These are phyloP conservation scores for Phyllostomus discolor DNA, from an alignment of 2,113 vertebrate species.

Conservation along the genomic window DNA sequence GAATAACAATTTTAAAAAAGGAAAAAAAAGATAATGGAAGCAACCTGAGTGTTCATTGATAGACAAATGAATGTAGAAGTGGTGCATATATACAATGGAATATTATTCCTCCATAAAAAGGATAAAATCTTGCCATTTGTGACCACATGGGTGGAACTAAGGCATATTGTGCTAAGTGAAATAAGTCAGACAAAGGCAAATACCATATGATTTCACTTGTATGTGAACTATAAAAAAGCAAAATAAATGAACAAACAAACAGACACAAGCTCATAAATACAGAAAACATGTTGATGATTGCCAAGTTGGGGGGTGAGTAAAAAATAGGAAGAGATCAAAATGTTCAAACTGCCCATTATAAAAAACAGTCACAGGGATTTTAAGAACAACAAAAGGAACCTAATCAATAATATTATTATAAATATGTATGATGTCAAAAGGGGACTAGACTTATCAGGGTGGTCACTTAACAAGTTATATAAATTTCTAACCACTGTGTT, in stretches of 20 bases:
- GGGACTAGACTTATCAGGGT: background rate
- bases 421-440: background rate
- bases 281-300: background rate
- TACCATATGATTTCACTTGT: background rate
- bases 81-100: background rate
- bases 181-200: background rate
- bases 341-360: background rate
- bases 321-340: background rate
- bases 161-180: background rate
- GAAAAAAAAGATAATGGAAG: background rate
- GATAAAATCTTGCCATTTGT: background rate
- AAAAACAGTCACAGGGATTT: background rate
- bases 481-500: background rate
- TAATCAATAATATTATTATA: background rate
- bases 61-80: background rate
- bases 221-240: background rate
- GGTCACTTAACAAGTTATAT: background rate
- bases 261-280: background rate
- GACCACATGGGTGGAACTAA: background rate
- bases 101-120: background rate
- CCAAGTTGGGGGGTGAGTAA: background rate
- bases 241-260: background rate
- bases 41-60: background rate
- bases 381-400: background rate
- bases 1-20: too few species aligned